These are phyloP conservation scores for Hyperoplus lanceolatus DNA, from an alignment of 2,797 vertebrate species.

Conservation along the genomic window DNA sequence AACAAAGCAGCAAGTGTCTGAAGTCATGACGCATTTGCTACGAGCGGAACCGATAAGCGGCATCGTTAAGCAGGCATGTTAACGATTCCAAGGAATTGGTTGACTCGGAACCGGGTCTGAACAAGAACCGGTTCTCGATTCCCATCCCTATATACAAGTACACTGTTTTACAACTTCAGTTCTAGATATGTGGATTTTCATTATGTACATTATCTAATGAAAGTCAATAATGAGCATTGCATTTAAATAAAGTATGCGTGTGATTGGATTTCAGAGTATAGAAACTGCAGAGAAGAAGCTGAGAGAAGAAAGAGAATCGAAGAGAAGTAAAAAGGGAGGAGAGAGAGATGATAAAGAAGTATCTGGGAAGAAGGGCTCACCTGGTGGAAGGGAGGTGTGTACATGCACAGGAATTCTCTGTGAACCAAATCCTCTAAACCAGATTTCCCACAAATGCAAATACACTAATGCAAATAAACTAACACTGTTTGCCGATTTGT, in stretches of 20 bases:
- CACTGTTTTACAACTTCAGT: not conserved
- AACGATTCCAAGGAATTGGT: too few relatives aligned
- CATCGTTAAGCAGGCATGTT: too few relatives aligned
- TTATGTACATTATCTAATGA: not conserved
- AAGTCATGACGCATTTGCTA: too few relatives aligned
- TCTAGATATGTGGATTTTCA: not conserved
- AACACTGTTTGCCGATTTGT: not conserved
- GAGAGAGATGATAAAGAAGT: constrained; percentile 19
- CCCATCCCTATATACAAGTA: too few relatives aligned
- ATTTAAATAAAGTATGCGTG: not conserved
- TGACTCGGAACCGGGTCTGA: too few relatives aligned
- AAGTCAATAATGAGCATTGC: not conserved
- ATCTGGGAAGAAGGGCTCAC: not conserved
- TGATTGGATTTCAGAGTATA: constrained; percentile 5
- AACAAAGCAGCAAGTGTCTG: too few relatives aligned
- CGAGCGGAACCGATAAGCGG: too few relatives aligned
- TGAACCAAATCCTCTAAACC: not conserved
- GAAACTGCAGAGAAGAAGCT: constrained; percentile 9
- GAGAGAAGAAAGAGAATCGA: constrained; percentile 8
- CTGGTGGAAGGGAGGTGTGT: not conserved
- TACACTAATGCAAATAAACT: not conserved
- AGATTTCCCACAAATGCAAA: not conserved
- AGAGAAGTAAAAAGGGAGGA: not conserved
- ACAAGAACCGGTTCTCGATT: too few relatives aligned
- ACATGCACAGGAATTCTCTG: not conserved